Evolutionary conservation across 2,888 invertebrate genomes (phyloP).

Genomic region (Pandemis cinnamomeana): DNA sequence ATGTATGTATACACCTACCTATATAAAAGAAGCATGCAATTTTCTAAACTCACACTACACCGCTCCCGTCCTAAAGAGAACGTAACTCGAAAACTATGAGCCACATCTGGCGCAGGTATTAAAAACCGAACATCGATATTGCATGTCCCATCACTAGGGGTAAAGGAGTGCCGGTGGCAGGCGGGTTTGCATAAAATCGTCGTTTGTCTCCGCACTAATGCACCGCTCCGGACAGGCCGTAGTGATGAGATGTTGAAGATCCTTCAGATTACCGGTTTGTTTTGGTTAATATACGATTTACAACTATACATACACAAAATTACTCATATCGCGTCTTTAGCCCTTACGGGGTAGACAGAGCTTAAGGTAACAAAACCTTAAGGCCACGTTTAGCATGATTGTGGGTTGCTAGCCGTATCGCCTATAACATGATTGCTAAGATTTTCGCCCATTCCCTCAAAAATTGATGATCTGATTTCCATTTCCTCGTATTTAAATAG

Average conservation of each 20-base stretch:
- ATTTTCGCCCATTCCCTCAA: no score
- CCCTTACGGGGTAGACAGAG: no score
- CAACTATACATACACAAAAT: no score
- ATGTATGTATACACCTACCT: no score
- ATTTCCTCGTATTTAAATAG: no score
- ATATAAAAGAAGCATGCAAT: neutral
- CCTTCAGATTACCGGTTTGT: constrained; percentile 17
- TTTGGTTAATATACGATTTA: neutral
- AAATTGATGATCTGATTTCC: no score
- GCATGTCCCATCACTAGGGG: constrained; percentile 55
- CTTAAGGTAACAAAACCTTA: no score
- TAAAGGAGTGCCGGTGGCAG: constrained; percentile 72
- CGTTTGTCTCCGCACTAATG: constrained; percentile 81
- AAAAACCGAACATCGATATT: constrained; percentile 39
- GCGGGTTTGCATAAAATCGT: constrained; percentile 79
- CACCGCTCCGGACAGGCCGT: constrained; percentile 51
- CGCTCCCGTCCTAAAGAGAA: neutral
- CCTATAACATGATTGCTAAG: no score
- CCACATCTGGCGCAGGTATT: constrained; percentile 38
- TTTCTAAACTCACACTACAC: neutral
- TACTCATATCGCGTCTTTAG: no score
- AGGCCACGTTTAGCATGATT: no score
- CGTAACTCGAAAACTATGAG: constrained; percentile 34
- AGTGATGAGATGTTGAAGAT: constrained; percentile 41
- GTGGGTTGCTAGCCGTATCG: no score